Conservation (phyloP, 1,140 invertebrate genomes). For the Drosophila biarmipes region DNA sequence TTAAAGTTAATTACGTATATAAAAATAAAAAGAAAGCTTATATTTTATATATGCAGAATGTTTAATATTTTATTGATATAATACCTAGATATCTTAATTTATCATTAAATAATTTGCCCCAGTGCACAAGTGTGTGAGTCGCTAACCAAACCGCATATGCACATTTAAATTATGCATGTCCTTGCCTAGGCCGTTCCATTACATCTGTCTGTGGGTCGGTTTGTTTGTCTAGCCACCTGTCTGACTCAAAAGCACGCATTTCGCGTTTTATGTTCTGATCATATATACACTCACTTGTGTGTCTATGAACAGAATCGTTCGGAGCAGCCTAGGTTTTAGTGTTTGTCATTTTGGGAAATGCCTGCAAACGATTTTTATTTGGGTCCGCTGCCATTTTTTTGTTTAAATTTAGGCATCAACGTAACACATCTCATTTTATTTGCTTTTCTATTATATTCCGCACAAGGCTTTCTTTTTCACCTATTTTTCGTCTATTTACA, state of each 20-base stretch:
- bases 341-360: slow-evolving; percentile 58
- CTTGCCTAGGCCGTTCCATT: slow-evolving; percentile 67
- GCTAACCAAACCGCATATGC: slow-evolving; percentile 76
- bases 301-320: slow-evolving; percentile 7
- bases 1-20: too few relatives aligned
- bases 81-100: too few relatives aligned
- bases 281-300: slow-evolving; percentile 5
- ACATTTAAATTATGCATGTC: slow-evolving; percentile 83
- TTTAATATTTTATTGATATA: background rate
- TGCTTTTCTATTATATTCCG: slow-evolving; percentile 43
- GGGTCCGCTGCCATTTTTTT: slow-evolving; percentile 75
- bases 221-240: slow-evolving; percentile 56
- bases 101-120: background rate
- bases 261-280: slow-evolving; percentile 62
- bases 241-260: slow-evolving; percentile 81
- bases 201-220: slow-evolving; percentile 54
- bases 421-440: slow-evolving; percentile 11
- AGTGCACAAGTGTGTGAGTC: slow-evolving; percentile 29
- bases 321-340: slow-evolving; percentile 31
- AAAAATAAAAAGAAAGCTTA: too few relatives aligned
- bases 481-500: too few relatives aligned
- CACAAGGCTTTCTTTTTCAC: slow-evolving; percentile 28
- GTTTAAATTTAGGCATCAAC: slow-evolving; percentile 77
- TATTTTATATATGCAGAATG: background rate
- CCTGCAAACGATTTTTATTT: slow-evolving; percentile 70